A percentile compares a stretch with the other conserved stretches of the same genome.
phyloP scores from a whole-genome alignment of 2,888 invertebrate genomes.

The Protophormia terraenovae region DNA sequence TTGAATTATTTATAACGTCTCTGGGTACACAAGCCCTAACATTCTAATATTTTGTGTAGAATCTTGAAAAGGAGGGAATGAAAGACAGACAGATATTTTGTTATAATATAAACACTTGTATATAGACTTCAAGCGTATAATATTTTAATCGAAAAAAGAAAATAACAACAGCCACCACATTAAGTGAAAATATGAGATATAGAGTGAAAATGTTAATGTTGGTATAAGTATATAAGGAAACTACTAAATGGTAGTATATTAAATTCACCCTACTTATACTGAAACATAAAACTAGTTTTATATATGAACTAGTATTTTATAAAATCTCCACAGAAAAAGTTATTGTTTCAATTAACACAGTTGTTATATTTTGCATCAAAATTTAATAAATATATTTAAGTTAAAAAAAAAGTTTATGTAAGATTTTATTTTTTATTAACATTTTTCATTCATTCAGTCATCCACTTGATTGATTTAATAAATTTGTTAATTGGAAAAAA shows the following conservation, averaged over 20 bases:
- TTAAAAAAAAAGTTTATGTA: too few relatives aligned
- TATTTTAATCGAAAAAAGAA: slow-evolving; percentile 23
- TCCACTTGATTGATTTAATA: too few relatives aligned
- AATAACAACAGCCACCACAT: background rate
- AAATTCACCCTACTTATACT: background rate
- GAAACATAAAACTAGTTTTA: too few relatives aligned
- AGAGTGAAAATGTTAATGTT: background rate
- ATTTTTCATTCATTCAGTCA: too few relatives aligned
- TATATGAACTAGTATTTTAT: too few relatives aligned
- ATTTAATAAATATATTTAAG: too few relatives aligned
- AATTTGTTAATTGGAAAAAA: too few relatives aligned
- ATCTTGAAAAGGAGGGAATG: background rate
- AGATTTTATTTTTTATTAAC: too few relatives aligned
- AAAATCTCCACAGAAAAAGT: too few relatives aligned
- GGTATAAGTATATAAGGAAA: too few relatives aligned
- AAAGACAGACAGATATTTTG: background rate
- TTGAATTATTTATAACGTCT: slow-evolving; percentile 67
- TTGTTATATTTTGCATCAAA: too few relatives aligned
- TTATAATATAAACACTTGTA: background rate
- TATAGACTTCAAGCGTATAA: background rate
- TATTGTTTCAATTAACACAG: too few relatives aligned
- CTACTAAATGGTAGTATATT: background rate
- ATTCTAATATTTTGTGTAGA: background rate
- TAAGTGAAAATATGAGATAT: background rate
- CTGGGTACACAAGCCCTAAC: background rate